Evolutionary conservation across 30 jellyfish, hydroid and myxozoan genomes (phyloP).

Genomic region (Cassiopea xamachana): DNA sequence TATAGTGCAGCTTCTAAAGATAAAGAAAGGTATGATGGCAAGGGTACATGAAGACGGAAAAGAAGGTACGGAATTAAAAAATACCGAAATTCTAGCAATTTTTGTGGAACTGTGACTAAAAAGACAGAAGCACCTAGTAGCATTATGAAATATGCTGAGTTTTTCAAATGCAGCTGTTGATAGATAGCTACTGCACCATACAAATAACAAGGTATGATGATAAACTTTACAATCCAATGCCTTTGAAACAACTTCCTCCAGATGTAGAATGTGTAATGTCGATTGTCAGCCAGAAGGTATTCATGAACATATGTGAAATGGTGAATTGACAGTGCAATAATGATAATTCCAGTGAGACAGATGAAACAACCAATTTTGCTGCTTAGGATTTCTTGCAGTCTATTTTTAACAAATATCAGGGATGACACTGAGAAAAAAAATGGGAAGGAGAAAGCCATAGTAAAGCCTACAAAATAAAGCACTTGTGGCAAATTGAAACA

Average conservation of each 20-base stretch:
- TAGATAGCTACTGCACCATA: constrained; percentile 34
- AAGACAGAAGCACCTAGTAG: constrained; percentile 35
- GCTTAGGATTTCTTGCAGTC: constrained; percentile 10
- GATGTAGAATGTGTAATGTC: constrained; percentile 91
- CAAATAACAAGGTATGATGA: constrained; percentile 71
- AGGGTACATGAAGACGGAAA: constrained; percentile 64
- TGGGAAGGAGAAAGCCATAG: constrained; percentile 70
- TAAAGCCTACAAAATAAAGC: constrained; percentile 78
- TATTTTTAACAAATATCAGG: not conserved
- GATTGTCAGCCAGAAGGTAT: constrained; percentile 92
- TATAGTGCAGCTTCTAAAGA: constrained; percentile 68
- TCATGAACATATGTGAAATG: constrained; percentile 80
- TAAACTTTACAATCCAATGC: constrained; percentile 75
- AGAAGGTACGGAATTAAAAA: constrained; percentile 84
- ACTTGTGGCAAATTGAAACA: constrained; percentile 83
- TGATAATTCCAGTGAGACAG: constrained; percentile 1
- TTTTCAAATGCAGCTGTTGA: constrained; percentile 13
- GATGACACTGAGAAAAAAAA: constrained; percentile 37
- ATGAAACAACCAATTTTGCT: not conserved
- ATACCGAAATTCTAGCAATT: constrained; percentile 89
- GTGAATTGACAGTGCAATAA: constrained; percentile 4
- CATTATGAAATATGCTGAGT: constrained; percentile 63
- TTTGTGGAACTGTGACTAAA: constrained; percentile 90
- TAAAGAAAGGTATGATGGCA: constrained; percentile 52
- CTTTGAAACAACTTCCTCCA: constrained; percentile 84